Conservation (phyloP, 2,888 invertebrate genomes). For the Morpho deidamia region DNA sequence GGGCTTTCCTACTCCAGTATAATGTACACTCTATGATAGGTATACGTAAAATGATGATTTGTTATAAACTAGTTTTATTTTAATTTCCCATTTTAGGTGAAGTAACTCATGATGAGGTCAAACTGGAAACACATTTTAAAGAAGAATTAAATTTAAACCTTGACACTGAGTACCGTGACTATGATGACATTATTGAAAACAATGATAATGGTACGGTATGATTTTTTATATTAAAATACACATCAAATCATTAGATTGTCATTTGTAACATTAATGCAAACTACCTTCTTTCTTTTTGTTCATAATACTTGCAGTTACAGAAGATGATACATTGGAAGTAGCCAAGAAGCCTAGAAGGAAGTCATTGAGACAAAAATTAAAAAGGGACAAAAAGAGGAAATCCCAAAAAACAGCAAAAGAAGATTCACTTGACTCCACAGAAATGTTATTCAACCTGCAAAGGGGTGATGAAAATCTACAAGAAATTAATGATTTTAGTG, state of each 20-base stretch:
- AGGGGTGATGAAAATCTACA: slow-evolving; percentile 31
- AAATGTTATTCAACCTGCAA: slow-evolving; percentile 15
- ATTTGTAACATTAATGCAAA: too few species aligned
- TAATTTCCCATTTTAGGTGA: background rate
- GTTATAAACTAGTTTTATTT: too few species aligned
- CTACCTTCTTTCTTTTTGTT: too few species aligned
- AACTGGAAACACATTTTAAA: slow-evolving; percentile 26
- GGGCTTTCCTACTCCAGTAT: too few species aligned
- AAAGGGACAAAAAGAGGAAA: slow-evolving; percentile 12
- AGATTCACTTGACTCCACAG: background rate
- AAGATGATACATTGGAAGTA: slow-evolving; percentile 7
- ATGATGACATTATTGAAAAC: slow-evolving; percentile 2
- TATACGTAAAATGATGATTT: too few species aligned
- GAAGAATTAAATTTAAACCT: slow-evolving; percentile 2
- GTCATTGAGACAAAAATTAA: slow-evolving; percentile 8
- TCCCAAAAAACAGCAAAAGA: slow-evolving; percentile 12
- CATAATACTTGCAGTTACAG: background rate
- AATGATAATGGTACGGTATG: background rate
- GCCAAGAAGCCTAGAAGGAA: slow-evolving; percentile 11
- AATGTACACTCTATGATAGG: too few species aligned
- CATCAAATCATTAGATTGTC: too few species aligned
- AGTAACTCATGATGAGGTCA: slow-evolving; percentile 12
- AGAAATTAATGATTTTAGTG: slow-evolving; percentile 29
- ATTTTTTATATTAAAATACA: too few species aligned
- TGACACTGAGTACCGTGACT: slow-evolving; percentile 15